phyloP scores from a whole-genome alignment of 2,888 invertebrate genomes.

The Oscheius myriophilus region DNA sequence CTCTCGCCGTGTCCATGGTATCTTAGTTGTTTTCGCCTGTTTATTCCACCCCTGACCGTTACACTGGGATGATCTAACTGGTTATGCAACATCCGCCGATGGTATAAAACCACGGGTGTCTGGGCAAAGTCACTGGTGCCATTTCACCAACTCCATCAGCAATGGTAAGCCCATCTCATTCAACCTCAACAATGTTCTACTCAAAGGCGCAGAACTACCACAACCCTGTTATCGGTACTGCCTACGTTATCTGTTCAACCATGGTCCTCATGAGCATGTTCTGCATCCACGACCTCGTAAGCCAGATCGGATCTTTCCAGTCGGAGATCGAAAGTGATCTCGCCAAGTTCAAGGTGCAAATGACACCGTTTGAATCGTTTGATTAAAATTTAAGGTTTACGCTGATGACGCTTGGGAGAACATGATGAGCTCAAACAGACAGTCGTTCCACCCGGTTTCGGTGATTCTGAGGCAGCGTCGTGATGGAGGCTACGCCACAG shows the following conservation, averaged over 20 bases:
- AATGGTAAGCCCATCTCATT: too few species aligned
- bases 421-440: constrained; percentile 9
- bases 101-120: too few species aligned
- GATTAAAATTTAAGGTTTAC: constrained; percentile 1
- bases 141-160: too few species aligned
- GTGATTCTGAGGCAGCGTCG: constrained; percentile 20
- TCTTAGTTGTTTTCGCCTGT: too few species aligned
- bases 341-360: constrained; percentile 12
- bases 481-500: not conserved
- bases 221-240: constrained; percentile 15
- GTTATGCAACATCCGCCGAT: too few species aligned
- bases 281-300: constrained; percentile 22
- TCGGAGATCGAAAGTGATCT: constrained; percentile 23
- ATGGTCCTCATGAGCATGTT: constrained; percentile 12
- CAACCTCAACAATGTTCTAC: too few species aligned
- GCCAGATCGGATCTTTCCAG: constrained; percentile 26
- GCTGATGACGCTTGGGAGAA: constrained; percentile 29
- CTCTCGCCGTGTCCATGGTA: too few species aligned
- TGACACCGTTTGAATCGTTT: too few species aligned
- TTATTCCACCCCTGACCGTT: too few species aligned
- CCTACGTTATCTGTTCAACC: constrained; percentile 14
- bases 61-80: too few species aligned
- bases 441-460: not conserved
- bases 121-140: too few species aligned
- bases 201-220: not conserved